Percentiles rank a stretch among this genome's conserved stretches.
Conservation (phyloP, 2,113 vertebrate species). For the Abramis brama region DNA sequence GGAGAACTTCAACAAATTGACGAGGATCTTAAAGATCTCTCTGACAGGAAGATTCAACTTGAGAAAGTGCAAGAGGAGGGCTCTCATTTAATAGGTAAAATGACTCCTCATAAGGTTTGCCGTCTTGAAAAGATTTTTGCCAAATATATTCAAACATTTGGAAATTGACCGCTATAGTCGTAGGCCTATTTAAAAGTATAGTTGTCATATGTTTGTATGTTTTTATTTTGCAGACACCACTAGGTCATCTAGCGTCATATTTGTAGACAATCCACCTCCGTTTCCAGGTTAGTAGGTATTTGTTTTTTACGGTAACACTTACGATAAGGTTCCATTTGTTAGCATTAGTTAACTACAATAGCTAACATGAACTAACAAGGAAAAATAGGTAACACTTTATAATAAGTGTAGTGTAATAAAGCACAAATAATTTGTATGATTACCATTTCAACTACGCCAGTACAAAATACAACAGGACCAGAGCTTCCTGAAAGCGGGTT, state of each 20-base stretch:
- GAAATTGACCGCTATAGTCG: background rate
- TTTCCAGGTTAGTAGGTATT: conserved; percentile 37
- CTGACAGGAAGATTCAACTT: conserved; percentile 54
- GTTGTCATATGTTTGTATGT: background rate
- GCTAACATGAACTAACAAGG: no score
- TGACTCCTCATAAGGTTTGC: background rate
- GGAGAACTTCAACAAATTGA: conserved; percentile 58
- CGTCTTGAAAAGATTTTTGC: background rate
- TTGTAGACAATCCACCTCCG: background rate
- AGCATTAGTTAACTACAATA: no score
- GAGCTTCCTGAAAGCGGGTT: conserved; percentile 8
- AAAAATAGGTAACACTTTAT: no score
- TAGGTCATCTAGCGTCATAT: background rate
- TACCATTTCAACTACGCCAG: no score
- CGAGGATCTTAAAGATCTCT: conserved; percentile 54
- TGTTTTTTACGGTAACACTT: no score
- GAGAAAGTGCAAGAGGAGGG: conserved; percentile 19
- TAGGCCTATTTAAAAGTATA: background rate
- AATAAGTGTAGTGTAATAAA: no score
- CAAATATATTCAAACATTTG: background rate
- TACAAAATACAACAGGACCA: background rate
- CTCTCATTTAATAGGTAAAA: background rate
- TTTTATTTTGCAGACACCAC: background rate
- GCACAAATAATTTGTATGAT: no score
- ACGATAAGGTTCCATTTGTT: no score